These are phyloP conservation scores for Mesorhabditis sp. DNA, from an alignment of 2,888 invertebrate genomes.

Conservation along the genomic window DNA sequence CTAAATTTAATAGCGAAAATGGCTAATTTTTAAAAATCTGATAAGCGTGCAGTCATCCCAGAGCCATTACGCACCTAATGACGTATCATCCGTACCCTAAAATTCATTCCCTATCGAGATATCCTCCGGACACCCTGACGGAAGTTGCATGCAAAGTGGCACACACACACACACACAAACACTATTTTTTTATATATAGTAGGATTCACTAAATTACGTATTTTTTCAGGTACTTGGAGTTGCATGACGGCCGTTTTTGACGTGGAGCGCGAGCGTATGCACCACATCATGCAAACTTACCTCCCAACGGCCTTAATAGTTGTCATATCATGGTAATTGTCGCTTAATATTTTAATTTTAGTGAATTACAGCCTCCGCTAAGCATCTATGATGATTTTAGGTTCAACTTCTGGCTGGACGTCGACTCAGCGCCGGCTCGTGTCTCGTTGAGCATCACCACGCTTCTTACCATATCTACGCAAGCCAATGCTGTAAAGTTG, in stretches of 20 bases:
- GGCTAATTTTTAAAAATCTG: too few species aligned
- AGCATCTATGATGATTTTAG: conserved; percentile 13
- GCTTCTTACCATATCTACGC: conserved; percentile 44
- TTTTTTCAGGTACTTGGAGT: conserved; percentile 60
- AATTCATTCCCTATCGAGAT: too few species aligned
- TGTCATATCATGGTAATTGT: conserved; percentile 64
- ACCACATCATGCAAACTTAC: conserved; percentile 66
- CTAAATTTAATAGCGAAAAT: too few species aligned
- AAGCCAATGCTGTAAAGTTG: conserved; percentile 56
- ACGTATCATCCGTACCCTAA: too few species aligned
- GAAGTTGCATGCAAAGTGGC: too few species aligned
- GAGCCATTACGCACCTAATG: too few species aligned
- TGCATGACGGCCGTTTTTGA: conserved; percentile 65
- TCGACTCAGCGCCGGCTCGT: conserved; percentile 55
- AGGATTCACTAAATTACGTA: too few species aligned
- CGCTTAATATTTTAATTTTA: not conserved
- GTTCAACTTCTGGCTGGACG: conserved; percentile 58
- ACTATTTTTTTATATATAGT: too few species aligned
- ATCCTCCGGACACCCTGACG: too few species aligned
- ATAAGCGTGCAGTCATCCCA: too few species aligned
- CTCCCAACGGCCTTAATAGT: conserved; percentile 66
- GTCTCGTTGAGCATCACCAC: conserved; percentile 57
- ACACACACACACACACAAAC: too few species aligned
- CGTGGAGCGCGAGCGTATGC: conserved; percentile 63
- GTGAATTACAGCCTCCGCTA: not conserved